Evolutionary conservation across 2,888 invertebrate genomes (phyloP), one percentile per base, ranked within the genome.

Genomic region (Mallateleia sp.): DNA sequence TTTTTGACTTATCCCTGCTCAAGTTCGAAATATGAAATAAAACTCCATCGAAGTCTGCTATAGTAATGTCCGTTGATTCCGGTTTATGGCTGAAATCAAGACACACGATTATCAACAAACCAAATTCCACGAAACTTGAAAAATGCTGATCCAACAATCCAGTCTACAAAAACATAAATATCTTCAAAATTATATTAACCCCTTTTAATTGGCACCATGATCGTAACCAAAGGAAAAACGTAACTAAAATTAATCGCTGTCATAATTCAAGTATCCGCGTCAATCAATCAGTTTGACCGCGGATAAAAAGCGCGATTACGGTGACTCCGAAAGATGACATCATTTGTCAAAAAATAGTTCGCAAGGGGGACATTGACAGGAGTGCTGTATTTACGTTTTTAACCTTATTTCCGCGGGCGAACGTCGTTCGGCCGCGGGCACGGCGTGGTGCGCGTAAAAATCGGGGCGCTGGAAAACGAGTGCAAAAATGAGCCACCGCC

Each of bases 21-120:
- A 98, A 96, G 96, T 99, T 99, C 88, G 99, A 99, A 96, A 99
- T 98, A 96, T 99, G 99, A 96, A 99, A 99, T 91, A 99, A 96
- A 89, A 99, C 99, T 93, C 99, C 99, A 96, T 99, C 99, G 96
- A 99, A 99, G 96, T 99, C 99, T 92, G 99, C 98, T 95, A 99
- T 97, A 91, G 96, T 97, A 93, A 99, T 97, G 96, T 99, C 99
- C 95, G 99, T 98, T 92, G 98, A 98, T 95, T 99, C 99, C 90
- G 98, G 97, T 96, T 99, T 99, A 95, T 97, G 97, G 91, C 99
- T 99, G 96, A 89, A 97, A 97, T n/a, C 42, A 67, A 50, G n/a
- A n/a, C n/a, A n/a, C n/a, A n/a, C n/a, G n/a, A 50, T 54, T 54
- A 54, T 24, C 28, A n/a, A n/a, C n/a, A n/a, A n/a, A n/a, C n/a